Evolutionary conservation across 2,113 vertebrate genomes (phyloP).

Genomic region (Micronisus gabar): DNA sequence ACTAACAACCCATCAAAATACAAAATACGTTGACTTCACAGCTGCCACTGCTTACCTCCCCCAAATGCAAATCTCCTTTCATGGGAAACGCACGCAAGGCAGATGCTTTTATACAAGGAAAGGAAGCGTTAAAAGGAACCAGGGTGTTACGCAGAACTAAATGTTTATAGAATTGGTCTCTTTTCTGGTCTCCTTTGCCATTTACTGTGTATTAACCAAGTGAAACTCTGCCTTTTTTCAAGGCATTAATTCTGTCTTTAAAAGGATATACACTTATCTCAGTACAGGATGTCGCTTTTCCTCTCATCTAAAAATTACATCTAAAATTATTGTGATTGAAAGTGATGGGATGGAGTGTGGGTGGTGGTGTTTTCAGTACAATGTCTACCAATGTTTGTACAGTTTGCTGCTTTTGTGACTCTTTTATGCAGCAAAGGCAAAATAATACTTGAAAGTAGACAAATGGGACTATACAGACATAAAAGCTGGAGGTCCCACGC

Average conservation of each 20-base stretch:
- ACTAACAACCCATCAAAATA: neutral
- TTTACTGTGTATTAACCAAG: neutral
- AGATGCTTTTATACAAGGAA: neutral
- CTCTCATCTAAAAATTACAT: neutral
- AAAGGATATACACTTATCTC: neutral
- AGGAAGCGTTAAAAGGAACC: neutral
- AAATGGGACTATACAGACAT: neutral
- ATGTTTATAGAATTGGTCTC: neutral
- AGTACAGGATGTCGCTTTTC: neutral
- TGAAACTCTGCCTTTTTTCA: neutral
- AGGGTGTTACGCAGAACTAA: neutral
- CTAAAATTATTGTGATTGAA: neutral
- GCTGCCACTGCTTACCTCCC: neutral
- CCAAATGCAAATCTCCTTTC: neutral
- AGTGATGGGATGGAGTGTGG: neutral
- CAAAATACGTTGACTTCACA: neutral
- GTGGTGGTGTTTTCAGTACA: neutral
- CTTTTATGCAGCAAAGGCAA: neutral
- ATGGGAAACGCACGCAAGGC: neutral
- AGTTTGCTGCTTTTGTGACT: neutral
- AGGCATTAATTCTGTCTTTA: neutral
- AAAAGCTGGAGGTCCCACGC: neutral
- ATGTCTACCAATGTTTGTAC: neutral
- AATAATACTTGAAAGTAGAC: neutral
- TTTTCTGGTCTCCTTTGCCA: neutral